Evolutionary conservation across 1,140 invertebrate species (phyloP).

Genomic region (Sinonovacula constricta): DNA sequence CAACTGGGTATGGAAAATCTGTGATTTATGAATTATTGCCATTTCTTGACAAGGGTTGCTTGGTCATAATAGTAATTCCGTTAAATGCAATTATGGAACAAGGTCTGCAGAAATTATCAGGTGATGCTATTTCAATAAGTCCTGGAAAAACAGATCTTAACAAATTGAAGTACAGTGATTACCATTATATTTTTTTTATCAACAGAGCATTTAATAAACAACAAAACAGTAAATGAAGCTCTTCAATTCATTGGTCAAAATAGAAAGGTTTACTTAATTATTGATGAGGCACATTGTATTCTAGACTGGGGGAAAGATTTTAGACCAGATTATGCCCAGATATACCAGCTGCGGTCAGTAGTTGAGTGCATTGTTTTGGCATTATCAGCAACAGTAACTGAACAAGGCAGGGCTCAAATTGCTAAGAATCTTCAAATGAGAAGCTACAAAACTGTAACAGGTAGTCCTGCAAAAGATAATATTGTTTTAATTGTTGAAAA

Average conservation of each 20-base stretch:
- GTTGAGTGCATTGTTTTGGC: background rate
- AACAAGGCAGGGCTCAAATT: background rate
- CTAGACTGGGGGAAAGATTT: conserved; percentile 2
- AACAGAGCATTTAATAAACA: conserved; percentile 7
- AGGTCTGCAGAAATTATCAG: background rate
- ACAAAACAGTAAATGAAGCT: background rate
- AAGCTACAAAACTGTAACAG: background rate
- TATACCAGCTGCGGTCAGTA: background rate
- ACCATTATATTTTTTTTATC: conserved; percentile 11
- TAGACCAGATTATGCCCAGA: background rate
- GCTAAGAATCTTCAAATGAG: background rate
- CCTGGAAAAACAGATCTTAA: background rate
- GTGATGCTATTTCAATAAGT: background rate
- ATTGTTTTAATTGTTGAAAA: background rate
- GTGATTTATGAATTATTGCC: conserved; percentile 16
- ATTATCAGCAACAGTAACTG: background rate
- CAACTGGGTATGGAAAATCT: conserved; percentile 17
- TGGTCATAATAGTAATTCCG: conserved; percentile 16
- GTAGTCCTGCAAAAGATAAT: conserved; percentile 4
- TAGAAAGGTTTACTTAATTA: background rate
- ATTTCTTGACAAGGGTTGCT: conserved; percentile 3
- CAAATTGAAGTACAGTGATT: conserved; percentile 6
- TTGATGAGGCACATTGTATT: conserved; percentile 17
- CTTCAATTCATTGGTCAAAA: background rate
- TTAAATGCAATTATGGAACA: conserved; percentile 26